A percentile compares a stretch with the other conserved stretches of the same genome.
Evolutionary conservation across 2,888 invertebrate genomes (phyloP).

Genomic region (Drosophila pseudotakahashii): DNA sequence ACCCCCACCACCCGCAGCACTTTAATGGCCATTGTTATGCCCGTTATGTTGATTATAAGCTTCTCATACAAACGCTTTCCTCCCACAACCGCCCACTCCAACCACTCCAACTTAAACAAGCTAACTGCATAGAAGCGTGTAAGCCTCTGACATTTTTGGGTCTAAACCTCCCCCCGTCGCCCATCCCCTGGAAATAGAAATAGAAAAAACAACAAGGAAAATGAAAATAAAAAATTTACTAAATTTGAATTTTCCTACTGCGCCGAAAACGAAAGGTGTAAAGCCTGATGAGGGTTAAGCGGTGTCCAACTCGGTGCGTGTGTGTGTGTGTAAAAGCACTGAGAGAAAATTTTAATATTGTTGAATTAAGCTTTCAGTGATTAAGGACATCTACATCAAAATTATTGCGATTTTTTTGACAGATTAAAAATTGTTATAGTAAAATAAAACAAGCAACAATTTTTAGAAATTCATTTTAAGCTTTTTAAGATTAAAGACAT

Average conservation of each 20-base stretch:
- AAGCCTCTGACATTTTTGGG: slow-evolving; percentile 48
- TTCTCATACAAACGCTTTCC: slow-evolving; percentile 19
- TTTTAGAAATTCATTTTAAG: too few relatives aligned
- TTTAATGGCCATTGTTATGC: slow-evolving; percentile 63
- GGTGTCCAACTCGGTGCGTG: slow-evolving; percentile 27
- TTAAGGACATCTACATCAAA: not conserved
- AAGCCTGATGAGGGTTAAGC: slow-evolving; percentile 58
- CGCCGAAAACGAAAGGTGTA: slow-evolving; percentile 55
- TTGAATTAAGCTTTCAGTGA: not conserved
- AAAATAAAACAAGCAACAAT: too few relatives aligned
- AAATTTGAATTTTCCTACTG: slow-evolving; percentile 52
- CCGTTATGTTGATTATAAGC: slow-evolving; percentile 62
- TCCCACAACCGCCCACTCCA: too few relatives aligned
- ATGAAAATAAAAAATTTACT: slow-evolving; percentile 40
- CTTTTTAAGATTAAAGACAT: too few relatives aligned
- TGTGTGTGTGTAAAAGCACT: slow-evolving; percentile 4
- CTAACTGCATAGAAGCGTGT: slow-evolving; percentile 44
- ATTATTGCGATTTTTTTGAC: not conserved
- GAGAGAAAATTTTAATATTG: not conserved
- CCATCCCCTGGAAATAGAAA: slow-evolving; percentile 31
- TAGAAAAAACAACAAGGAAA: slow-evolving; percentile 31
- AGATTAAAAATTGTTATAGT: too few relatives aligned
- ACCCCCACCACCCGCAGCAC: slow-evolving; percentile 8
- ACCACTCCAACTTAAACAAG: slow-evolving; percentile 22
- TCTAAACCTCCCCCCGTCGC: not conserved